These are phyloP conservation scores for Zosterops pallidus DNA, from an alignment of 2,113 vertebrate genomes.

Conservation along the genomic window DNA sequence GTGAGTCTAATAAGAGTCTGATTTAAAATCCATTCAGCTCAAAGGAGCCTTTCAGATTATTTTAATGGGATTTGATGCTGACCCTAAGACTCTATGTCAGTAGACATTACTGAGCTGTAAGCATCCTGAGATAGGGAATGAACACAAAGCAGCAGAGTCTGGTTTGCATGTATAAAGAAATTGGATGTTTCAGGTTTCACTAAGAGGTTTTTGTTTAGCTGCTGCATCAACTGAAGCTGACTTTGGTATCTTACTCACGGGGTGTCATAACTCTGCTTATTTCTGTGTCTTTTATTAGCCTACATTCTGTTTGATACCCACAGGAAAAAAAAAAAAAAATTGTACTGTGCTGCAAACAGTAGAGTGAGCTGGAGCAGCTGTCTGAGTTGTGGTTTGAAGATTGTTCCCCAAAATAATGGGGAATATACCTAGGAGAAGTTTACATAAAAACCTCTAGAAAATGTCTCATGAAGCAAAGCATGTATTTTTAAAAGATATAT, in stretches of 20 bases:
- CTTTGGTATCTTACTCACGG: neutral
- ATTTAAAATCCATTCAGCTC: constrained; percentile 9
- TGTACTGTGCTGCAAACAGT: neutral
- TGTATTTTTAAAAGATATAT: neutral
- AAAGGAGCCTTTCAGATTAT: constrained; percentile 12
- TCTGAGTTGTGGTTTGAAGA: neutral
- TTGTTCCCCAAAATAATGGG: neutral
- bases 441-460: neutral
- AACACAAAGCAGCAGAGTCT: neutral
- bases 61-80: constrained; percentile 36
- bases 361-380: neutral
- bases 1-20: neutral
- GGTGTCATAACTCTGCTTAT: neutral
- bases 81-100: constrained; percentile 9
- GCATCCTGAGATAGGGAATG: neutral
- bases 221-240: neutral
- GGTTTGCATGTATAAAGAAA: neutral
- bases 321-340: neutral
- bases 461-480: neutral
- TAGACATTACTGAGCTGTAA: neutral
- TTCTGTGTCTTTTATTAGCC: neutral
- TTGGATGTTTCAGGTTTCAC: neutral
- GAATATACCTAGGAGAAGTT: neutral
- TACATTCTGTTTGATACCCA: neutral
- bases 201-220: constrained; percentile 35